Evolutionary conservation across 2,797 vertebrate species (phyloP), one percentile per base, ranked within the genome.

Genomic region (Sandelia bainsii): DNA sequence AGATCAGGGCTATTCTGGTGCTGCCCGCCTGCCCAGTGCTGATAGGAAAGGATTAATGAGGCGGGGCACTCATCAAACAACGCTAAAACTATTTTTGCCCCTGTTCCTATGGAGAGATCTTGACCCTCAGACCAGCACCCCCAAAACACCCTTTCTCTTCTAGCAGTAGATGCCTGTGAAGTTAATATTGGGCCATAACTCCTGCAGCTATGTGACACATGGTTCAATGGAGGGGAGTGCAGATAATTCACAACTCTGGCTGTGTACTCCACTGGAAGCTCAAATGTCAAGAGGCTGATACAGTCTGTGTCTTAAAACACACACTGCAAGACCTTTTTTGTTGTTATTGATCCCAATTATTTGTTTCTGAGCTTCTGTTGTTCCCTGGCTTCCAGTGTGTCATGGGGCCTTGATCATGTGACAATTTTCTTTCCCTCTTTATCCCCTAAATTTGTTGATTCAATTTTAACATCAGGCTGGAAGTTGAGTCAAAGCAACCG

Each of bases 1-100:
- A 96, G 93, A 94, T 95, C 94, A 94, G 93, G 91, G 94, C 94
- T 98, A 97, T 97, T 98, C 96, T 96, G 91, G 95, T 95, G 93
- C 94, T 89, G 89, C 91, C 89, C 83, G 92, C 90, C 88, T 91
- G 92, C 86, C 80, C 81, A 72, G 91, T 79, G 93, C 95, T 96
- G 96, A 97, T 96, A 94, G 95, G 89, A 87, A 81, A 93, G 95
- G 95, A 96, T 96, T 97, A 96, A 96, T 95, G 94, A 95, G 93
- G 87, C 85, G 64, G 93, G 89, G 93, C 94, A 91, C 93, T 96
- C 96, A 95, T 95, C 94, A 72, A 96, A 95, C 95, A 96, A 94
- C 94, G 78, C 91, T 88, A 87, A 78, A 94, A 89, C 95, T 96
- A 96, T 97, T 97, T 93, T 90, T 85, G 90, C 91, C 91, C 91